These are phyloP conservation scores for Tokudaia muenninki DNA, from an alignment of 2,797 vertebrate genomes.

Conservation along the genomic window DNA sequence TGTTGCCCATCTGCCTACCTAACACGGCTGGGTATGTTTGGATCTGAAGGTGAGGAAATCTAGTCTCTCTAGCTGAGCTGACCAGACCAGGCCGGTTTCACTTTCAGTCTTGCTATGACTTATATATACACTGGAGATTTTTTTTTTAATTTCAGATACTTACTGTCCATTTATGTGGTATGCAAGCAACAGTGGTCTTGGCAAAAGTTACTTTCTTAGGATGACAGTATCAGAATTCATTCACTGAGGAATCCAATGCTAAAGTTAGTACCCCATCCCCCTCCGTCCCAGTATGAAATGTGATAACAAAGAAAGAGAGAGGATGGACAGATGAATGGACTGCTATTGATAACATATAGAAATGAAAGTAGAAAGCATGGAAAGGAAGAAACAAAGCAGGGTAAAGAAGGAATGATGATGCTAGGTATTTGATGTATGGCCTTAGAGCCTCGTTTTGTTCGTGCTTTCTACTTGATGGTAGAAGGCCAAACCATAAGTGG, in stretches of 20 bases:
- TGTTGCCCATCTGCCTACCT: not conserved
- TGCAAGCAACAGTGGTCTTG: not conserved
- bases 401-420: too few relatives aligned
- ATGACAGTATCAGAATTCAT: not conserved
- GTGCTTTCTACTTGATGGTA: not conserved
- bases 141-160: too few relatives aligned
- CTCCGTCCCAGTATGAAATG: not conserved
- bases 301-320: not conserved
- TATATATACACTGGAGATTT: not conserved
- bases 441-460: not conserved
- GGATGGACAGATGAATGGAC: too few relatives aligned
- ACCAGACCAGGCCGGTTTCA: not conserved
- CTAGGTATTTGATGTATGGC: not conserved
- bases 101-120: not conserved
- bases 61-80: not conserved
- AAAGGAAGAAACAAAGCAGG: not conserved
- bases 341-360: not conserved
- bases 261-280: too few relatives aligned
- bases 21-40: too few relatives aligned
- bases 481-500: not conserved
- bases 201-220: not conserved
- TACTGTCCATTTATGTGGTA: not conserved
- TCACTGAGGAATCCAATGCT: too few relatives aligned
- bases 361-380: too few relatives aligned
- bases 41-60: not conserved